Percentiles rank a stretch among this genome's conserved stretches.
phyloP scores from a whole-genome alignment of 2,888 invertebrate species.

The Archips crataeganus region DNA sequence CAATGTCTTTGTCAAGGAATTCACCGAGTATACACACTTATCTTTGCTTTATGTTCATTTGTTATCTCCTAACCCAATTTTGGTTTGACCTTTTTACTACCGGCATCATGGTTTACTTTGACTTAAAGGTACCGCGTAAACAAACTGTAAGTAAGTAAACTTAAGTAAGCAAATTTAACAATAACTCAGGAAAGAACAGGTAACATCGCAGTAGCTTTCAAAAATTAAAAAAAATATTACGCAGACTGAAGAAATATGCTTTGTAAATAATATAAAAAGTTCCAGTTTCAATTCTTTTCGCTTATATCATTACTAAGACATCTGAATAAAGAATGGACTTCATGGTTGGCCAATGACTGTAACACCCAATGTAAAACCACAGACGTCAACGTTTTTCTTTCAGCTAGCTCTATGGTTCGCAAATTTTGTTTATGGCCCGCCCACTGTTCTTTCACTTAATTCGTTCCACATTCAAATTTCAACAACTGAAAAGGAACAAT shows the following conservation, averaged over 20 bases:
- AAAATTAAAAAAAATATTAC: background rate
- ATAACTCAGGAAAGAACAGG: background rate
- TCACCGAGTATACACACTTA: conserved; percentile 47
- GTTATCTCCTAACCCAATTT: conserved; percentile 55
- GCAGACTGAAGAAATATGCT: background rate
- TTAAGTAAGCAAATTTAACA: conserved; percentile 10
- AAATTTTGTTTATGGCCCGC: conserved; percentile 25
- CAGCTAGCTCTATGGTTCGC: background rate
- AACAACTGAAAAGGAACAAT: conserved; percentile 12
- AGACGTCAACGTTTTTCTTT: background rate
- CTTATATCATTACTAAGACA: background rate
- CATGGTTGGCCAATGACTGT: background rate
- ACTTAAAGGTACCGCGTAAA: conserved; percentile 13
- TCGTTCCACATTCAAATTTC: conserved; percentile 13
- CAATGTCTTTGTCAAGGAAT: conserved; percentile 66
- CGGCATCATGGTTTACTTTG: conserved; percentile 40
- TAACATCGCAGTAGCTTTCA: background rate
- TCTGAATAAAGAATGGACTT: background rate
- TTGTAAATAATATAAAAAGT: background rate
- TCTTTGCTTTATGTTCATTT: conserved; percentile 44
- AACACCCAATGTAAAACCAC: background rate
- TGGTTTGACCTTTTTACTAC: conserved; percentile 48
- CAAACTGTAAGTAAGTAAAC: conserved; percentile 12
- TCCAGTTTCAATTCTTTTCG: background rate
- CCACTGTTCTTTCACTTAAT: conserved; percentile 16